These are phyloP conservation scores for Acrocyrtus sp. DNA, from an alignment of 2,888 invertebrate species.

Conservation along the genomic window DNA sequence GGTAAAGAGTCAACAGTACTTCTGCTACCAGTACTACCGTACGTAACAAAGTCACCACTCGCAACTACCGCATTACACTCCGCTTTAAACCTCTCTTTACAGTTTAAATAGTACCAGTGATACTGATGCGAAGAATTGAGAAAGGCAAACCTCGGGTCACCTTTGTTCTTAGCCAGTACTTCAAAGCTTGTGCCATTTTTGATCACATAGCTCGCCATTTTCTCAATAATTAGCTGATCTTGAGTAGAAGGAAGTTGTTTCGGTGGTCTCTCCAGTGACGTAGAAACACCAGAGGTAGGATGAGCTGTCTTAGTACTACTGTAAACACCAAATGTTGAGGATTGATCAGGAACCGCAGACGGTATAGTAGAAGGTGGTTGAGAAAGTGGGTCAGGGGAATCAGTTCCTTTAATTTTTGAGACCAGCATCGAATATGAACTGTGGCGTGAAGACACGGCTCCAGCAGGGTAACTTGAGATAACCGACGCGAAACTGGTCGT, in stretches of 20 bases:
- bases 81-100: slow-evolving; percentile 58
- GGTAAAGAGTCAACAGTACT: no score
- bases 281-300: neutral
- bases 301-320: neutral
- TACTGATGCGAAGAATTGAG: slow-evolving; percentile 80
- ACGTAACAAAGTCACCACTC: slow-evolving; percentile 56
- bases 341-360: no score
- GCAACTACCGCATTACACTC: slow-evolving; percentile 58
- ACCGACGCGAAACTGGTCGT: slow-evolving; percentile 61
- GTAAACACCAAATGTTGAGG: neutral
- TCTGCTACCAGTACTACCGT: slow-evolving; percentile 23
- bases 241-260: slow-evolving; percentile 78
- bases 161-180: slow-evolving; percentile 80
- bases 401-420: slow-evolving; percentile 82
- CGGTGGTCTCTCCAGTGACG: slow-evolving; percentile 21
- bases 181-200: slow-evolving; percentile 96
- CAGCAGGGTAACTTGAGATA: slow-evolving; percentile 65
- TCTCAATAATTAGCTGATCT: slow-evolving; percentile 88
- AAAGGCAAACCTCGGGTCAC: slow-evolving; percentile 89
- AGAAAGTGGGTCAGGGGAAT: slow-evolving; percentile 48
- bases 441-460: slow-evolving; percentile 73
- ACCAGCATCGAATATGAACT: slow-evolving; percentile 90
- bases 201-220: slow-evolving; percentile 96
- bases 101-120: slow-evolving; percentile 79
- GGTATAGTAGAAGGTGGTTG: no score